phyloP scores from a whole-genome alignment of 2,888 invertebrate species.

The Lordiphosa andalusiaca region DNA sequence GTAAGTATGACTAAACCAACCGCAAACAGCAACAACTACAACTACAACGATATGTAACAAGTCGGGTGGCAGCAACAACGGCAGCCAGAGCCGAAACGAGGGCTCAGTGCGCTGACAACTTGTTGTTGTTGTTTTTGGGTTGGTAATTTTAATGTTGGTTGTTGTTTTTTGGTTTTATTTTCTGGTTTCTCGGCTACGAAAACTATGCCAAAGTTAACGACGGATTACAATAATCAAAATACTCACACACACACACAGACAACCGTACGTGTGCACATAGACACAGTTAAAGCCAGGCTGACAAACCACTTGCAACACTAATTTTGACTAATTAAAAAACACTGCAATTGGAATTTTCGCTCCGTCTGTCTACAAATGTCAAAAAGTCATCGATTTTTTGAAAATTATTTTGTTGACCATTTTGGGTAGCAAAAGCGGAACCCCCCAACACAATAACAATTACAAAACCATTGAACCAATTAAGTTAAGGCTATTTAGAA shows the following conservation, averaged over 20 bases:
- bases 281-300: conserved; percentile 4
- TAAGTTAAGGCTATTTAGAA: conserved; percentile 49
- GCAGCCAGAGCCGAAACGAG: conserved; percentile 44
- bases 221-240: conserved; percentile 63
- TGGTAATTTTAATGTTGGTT: conserved; percentile 55
- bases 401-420: conserved; percentile 27
- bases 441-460: conserved; percentile 36
- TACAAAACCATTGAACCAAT: conserved; percentile 71
- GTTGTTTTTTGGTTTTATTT: conserved; percentile 37
- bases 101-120: conserved; percentile 37
- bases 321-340: conserved; percentile 44
- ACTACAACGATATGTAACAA: conserved; percentile 59
- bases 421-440: conserved; percentile 49
- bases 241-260: conserved; percentile 8
- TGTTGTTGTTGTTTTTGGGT: conserved; percentile 33
- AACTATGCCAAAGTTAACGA: conserved; percentile 71
- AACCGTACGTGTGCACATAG: background rate
- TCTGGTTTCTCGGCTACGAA: conserved; percentile 54
- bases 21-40: conserved; percentile 46
- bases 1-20: conserved; percentile 71
- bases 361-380: conserved; percentile 16
- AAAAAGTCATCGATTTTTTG: conserved; percentile 21
- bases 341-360: conserved; percentile 14
- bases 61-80: conserved; percentile 52
- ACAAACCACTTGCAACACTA: conserved; percentile 39